Conservation (phyloP, 2,888 invertebrate genomes). For the Cephus nigrinus region DNA sequence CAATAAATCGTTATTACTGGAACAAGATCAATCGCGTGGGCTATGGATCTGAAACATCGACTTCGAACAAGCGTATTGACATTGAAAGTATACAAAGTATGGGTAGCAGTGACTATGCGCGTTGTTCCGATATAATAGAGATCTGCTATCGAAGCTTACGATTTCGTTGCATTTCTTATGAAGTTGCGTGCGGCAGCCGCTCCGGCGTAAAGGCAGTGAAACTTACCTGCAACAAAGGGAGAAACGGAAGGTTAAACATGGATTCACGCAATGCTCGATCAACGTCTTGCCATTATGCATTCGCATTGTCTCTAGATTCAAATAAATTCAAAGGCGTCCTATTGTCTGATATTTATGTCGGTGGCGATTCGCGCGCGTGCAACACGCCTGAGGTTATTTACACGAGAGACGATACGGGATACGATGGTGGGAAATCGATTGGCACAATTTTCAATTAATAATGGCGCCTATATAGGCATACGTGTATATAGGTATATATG, state of each 20-base stretch:
- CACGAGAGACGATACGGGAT: slow-evolving; percentile 18
- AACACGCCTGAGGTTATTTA: slow-evolving; percentile 23
- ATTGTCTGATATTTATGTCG: slow-evolving; percentile 22
- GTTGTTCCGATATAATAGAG: background rate
- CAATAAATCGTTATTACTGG: background rate
- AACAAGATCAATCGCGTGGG: background rate
- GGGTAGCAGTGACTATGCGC: background rate
- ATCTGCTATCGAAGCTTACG: background rate
- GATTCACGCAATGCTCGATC: background rate
- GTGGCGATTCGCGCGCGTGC: slow-evolving; percentile 20
- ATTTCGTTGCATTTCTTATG: background rate
- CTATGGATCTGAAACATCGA: background rate
- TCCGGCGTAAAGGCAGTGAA: background rate
- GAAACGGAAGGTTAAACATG: background rate
- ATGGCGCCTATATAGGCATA: background rate
- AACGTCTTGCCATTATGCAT: background rate
- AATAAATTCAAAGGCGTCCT: background rate
- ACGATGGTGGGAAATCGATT: slow-evolving; percentile 27
- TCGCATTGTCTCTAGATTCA: background rate
- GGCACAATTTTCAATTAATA: background rate
- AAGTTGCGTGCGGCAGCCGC: background rate
- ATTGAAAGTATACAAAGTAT: background rate
- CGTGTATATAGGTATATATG: background rate
- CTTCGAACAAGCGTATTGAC: background rate
- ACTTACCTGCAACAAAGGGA: background rate